Percentiles rank a stretch among this genome's conserved stretches.
phyloP scores from a whole-genome alignment of 1,140 invertebrate genomes.

The Trachymyrmex cornetzi region DNA sequence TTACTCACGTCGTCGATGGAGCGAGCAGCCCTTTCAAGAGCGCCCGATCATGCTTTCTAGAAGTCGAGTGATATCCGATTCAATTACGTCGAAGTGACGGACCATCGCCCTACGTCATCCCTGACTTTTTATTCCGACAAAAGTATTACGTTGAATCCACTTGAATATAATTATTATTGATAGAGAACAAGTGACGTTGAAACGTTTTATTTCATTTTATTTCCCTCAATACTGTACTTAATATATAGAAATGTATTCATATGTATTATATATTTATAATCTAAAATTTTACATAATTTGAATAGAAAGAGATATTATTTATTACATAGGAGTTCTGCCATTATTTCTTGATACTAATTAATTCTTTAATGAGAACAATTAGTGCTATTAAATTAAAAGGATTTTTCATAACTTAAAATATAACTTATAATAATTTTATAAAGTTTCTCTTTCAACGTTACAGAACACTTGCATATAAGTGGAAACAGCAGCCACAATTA shows the following conservation, averaged over 20 bases:
- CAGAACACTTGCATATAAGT: not conserved
- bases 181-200: not conserved
- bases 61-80: conserved; percentile 61
- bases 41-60: conserved; percentile 40
- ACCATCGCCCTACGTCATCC: conserved; percentile 22
- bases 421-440: not conserved
- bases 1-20: conserved; percentile 59
- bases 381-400: not conserved
- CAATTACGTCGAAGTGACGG: conserved; percentile 60
- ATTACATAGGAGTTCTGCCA: too few relatives aligned
- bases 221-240: not conserved
- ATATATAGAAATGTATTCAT: not conserved
- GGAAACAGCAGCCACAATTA: not conserved
- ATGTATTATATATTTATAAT: not conserved
- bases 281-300: not conserved
- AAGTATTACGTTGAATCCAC: not conserved
- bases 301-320: conserved; percentile 4
- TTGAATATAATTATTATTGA: conserved; percentile 30
- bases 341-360: not conserved
- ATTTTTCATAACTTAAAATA: not conserved
- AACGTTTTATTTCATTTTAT: not conserved
- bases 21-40: conserved; percentile 58
- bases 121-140: conserved; percentile 35
- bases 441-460: not conserved
- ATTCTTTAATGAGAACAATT: not conserved